Base-by-base conservation (phyloP, 2,888 invertebrate genomes). In the Vannuccia rotundouncinata region DNA sequence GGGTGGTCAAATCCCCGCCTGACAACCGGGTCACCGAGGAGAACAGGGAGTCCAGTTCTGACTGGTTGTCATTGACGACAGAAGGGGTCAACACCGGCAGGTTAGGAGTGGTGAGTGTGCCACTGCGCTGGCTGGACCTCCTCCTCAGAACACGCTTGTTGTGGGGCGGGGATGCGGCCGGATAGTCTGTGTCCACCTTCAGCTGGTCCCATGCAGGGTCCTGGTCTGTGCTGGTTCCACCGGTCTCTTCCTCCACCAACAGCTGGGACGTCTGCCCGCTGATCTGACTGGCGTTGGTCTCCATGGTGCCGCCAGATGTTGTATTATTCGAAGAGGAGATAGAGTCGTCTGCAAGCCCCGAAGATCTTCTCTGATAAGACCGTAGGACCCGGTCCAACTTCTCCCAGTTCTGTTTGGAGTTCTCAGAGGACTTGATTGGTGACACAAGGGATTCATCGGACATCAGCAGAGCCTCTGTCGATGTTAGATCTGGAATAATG, bases 241-340 rank as follows among this genome's bases (percentile, higher is more conserved):
- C 2, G 5, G 22, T 66, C 2, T 13, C 66, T 22, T 66, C 66
- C 5, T 66, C 66, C 66, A 66, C 25, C 25, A 66, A 22, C 22
- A 22, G 25, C 66, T 66, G 66, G 5, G 66, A 66, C 2, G 66
- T 22, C 2, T 66, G 66, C 2, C 66, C 66, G 17, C 22, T 22
- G 2, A 66, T 27, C 25, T 66, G 22, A 66, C 66, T 66, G 45
- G 45, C 45, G 25, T 22, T 27, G 25, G 22, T 27, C 5, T 17
- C 25, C 25, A 22, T 27, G 22, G 25, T 66, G 22, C 22, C 66
- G 13, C 66, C 66, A 2, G 66, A 66, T 17, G 66, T 66, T 5
- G 66, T 66, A 27, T 66, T 66, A 66, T 66, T 66, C 2, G 66
- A 66, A 22, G 66, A 66, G 10, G 66, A 66, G 17, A 66, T 66